These are phyloP conservation scores for Actinernus sp. DNA, from an alignment of 92 coral and sea anemone species.

Conservation along the genomic window DNA sequence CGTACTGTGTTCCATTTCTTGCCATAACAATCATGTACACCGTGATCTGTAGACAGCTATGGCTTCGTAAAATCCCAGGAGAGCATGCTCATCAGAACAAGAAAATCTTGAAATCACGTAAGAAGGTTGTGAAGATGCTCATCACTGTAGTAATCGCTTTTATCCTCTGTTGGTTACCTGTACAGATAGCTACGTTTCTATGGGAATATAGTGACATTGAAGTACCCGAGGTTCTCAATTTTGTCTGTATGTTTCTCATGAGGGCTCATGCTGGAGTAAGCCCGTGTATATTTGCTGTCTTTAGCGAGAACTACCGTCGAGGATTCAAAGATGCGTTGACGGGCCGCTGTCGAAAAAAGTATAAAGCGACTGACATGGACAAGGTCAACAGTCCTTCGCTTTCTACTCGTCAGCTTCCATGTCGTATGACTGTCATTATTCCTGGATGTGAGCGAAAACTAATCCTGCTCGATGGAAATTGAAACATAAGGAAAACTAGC, in stretches of 20 bases:
- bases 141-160: conserved; percentile 71
- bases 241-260: conserved; percentile 65
- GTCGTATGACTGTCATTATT: no score
- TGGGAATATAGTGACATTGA: conserved; percentile 6
- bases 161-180: conserved; percentile 76
- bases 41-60: conserved; percentile 72
- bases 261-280: conserved; percentile 77
- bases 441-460: no score
- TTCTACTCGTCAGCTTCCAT: no score
- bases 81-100: conserved; percentile 11
- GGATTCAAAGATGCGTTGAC: conserved; percentile 78
- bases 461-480: no score
- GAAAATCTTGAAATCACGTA: conserved; percentile 56
- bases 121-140: conserved; percentile 82
- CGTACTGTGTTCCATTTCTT: conserved; percentile 80
- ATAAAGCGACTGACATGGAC: no score
- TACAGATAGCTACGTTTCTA: conserved; percentile 61
- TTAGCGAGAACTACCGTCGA: conserved; percentile 83
- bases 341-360: no score
- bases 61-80: conserved; percentile 87
- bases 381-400: no score
- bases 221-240: conserved; percentile 22
- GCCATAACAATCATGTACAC: conserved; percentile 80
- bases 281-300: conserved; percentile 73
- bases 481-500: no score